Conservation (phyloP, 2,797 vertebrate species). For the Phoeniculus purpureus region DNA sequence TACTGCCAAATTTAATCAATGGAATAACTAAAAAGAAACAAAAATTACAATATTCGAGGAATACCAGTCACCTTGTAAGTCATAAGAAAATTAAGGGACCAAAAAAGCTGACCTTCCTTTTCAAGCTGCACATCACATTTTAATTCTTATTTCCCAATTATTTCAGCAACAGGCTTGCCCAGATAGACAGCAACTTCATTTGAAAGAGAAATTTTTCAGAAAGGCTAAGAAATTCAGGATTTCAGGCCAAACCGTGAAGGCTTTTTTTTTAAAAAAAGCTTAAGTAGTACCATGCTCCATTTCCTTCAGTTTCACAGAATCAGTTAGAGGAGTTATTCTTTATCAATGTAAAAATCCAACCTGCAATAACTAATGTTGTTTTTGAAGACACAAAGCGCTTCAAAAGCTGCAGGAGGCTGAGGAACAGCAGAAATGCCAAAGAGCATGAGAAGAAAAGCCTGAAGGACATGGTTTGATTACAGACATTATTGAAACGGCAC, state of each 20-base stretch:
- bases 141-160: neutral
- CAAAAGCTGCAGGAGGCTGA: neutral
- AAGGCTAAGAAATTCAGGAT: neutral
- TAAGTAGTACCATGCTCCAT: neutral
- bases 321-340: neutral
- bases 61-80: neutral
- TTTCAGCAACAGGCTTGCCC: neutral
- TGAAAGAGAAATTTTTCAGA: neutral
- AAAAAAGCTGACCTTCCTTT: neutral
- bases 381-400: neutral
- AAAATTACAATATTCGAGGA: neutral
- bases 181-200: neutral
- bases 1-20: neutral
- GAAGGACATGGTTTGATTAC: conserved; percentile 10
- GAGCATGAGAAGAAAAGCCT: neutral
- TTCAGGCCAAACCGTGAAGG: neutral
- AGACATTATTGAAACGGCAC: neutral
- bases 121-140: neutral
- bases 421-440: neutral
- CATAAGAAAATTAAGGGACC: neutral
- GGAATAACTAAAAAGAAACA: neutral
- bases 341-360: neutral
- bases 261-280: neutral
- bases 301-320: neutral
- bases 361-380: neutral